These are phyloP conservation scores for Zeus faber DNA, from an alignment of 2,113 vertebrate species.

Conservation along the genomic window DNA sequence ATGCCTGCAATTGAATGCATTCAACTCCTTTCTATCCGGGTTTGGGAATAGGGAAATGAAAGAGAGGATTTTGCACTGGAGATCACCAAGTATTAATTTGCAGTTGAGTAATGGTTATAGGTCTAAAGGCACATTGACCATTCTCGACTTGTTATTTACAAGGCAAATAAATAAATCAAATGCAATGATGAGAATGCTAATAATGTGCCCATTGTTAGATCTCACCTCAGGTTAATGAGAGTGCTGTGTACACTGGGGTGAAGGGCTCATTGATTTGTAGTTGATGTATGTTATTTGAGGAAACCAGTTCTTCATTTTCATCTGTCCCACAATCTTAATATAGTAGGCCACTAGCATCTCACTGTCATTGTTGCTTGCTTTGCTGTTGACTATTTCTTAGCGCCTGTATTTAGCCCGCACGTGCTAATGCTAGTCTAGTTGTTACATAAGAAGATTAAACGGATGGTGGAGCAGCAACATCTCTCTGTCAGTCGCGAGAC, in stretches of 20 bases:
- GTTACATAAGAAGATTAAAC: slow-evolving; percentile 73
- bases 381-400: slow-evolving; percentile 19
- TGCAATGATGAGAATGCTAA: background rate
- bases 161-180: background rate
- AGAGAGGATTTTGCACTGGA: too few species aligned
- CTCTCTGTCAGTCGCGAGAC: slow-evolving; percentile 26
- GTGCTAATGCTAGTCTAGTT: slow-evolving; percentile 51
- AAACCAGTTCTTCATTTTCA: slow-evolving; percentile 8
- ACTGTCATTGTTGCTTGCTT: slow-evolving; percentile 14
- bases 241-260: background rate
- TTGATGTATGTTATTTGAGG: background rate
- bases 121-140: background rate
- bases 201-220: slow-evolving; percentile 4
- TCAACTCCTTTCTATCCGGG: too few species aligned
- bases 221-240: slow-evolving; percentile 29
- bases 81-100: too few species aligned
- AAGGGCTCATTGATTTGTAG: background rate
- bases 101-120: too few species aligned
- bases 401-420: slow-evolving; percentile 36
- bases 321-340: background rate
- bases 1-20: too few species aligned
- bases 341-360: slow-evolving; percentile 1
- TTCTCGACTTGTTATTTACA: slow-evolving; percentile 5
- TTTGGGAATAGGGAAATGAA: too few species aligned
- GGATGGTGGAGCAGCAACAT: slow-evolving; percentile 31